These are phyloP conservation scores for Leuciscus waleckii DNA, from an alignment of 2,797 vertebrate genomes.

Conservation along the genomic window DNA sequence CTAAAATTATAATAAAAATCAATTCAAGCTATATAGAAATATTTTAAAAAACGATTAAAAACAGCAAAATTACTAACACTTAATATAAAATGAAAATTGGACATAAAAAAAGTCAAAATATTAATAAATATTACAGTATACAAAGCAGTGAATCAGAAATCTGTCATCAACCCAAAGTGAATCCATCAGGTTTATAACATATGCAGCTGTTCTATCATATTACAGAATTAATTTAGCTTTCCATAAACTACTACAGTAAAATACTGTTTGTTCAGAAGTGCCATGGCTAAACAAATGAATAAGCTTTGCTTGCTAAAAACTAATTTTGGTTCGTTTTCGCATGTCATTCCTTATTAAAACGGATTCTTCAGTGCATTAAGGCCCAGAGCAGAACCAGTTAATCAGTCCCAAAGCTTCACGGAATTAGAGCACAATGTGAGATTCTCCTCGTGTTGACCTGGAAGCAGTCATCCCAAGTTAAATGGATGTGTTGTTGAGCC, in stretches of 20 bases:
- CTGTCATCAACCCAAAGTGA: not conserved
- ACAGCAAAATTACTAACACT: not conserved
- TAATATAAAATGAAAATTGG: not conserved
- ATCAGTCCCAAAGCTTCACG: not conserved
- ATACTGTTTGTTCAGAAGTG: not conserved
- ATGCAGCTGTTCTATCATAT: not conserved
- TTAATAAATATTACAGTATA: not conserved
- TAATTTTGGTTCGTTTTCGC: not conserved
- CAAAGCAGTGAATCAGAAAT: not conserved
- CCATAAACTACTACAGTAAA: not conserved
- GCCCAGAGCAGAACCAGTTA: not conserved
- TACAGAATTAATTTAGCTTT: not conserved
- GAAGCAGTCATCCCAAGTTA: not conserved
- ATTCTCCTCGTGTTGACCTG: not conserved
- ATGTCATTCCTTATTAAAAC: not conserved
- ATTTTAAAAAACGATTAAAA: not conserved
- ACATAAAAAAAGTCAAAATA: not conserved
- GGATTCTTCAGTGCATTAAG: not conserved
- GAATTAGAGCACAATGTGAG: conserved; percentile 2
- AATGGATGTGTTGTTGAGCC: not conserved
- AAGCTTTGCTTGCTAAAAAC: not conserved
- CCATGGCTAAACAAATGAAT: not conserved
- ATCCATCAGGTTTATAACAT: not conserved
- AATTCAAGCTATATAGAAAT: not conserved
- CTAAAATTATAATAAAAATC: not conserved